A percentile compares a stretch with the other conserved stretches of the same genome.
Evolutionary conservation across 2,797 vertebrate genomes (phyloP).

Genomic region (Nannoperca australis): DNA sequence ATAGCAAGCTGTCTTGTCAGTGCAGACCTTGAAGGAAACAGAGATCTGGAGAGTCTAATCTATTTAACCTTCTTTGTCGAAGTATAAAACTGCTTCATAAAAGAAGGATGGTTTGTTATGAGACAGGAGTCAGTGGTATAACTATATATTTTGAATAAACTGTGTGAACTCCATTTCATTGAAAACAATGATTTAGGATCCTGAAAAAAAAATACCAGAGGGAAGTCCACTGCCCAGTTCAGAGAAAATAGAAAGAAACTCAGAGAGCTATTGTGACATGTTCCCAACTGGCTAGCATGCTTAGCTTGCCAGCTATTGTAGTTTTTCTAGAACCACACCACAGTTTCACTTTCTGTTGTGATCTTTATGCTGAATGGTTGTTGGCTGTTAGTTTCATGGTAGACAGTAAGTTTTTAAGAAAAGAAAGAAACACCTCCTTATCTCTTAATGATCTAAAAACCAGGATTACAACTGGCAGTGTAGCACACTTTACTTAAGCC

Average conservation of each 20-base stretch:
- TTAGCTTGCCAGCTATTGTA: not conserved
- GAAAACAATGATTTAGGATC: not conserved
- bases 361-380: not conserved
- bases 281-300: not conserved
- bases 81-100: not conserved
- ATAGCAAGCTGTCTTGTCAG: not conserved
- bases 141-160: not conserved
- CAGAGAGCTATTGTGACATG: not conserved
- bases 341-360: not conserved
- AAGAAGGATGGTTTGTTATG: not conserved
- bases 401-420: not conserved
- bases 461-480: not conserved
- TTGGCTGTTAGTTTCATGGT: not conserved
- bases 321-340: not conserved
- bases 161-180: not conserved
- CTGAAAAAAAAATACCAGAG: not conserved
- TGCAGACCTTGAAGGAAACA: not conserved
- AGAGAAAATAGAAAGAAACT: not conserved
- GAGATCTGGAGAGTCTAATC: not conserved
- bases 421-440: not conserved
- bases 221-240: not conserved
- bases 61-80: not conserved
- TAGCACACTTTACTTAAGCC: not conserved
- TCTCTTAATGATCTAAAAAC: slow-evolving; percentile 3
- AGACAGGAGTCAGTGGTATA: not conserved